Percentiles rank a stretch among this genome's conserved stretches.
These are phyloP conservation scores for Quiscalus mexicanus DNA, from an alignment of 2,113 vertebrate genomes.

Conservation along the genomic window DNA sequence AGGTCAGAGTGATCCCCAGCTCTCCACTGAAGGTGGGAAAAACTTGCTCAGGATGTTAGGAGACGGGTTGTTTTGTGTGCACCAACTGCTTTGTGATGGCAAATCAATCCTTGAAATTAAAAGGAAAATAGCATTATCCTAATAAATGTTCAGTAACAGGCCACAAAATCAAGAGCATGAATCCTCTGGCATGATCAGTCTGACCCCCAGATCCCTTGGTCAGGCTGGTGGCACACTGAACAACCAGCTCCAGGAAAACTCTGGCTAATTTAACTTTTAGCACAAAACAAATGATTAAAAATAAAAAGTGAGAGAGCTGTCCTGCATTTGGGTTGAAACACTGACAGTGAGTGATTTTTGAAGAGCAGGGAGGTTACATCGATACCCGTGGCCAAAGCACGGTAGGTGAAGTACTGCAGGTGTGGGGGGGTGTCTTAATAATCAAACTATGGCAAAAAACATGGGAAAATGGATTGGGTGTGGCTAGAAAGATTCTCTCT, in stretches of 20 bases:
- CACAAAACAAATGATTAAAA: neutral
- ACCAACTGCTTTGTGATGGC: rapidly evolving
- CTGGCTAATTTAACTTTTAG: neutral
- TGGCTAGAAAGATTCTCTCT: neutral
- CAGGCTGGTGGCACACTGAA: neutral
- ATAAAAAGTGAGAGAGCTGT: rapidly evolving
- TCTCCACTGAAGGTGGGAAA: neutral
- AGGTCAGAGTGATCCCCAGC: neutral
- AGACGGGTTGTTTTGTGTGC: neutral
- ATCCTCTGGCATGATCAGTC: neutral
- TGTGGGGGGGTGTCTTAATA: neutral
- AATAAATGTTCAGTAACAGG: neutral
- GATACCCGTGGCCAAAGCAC: neutral
- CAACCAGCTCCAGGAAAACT: neutral
- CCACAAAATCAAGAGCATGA: neutral
- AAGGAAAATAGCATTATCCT: neutral
- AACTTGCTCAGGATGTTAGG: neutral
- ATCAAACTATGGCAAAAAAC: neutral
- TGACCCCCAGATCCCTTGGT: rapidly evolving
- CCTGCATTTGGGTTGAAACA: neutral
- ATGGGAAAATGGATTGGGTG: neutral
- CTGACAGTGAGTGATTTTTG: neutral
- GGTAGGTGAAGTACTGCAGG: neutral
- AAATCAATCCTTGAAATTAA: neutral
- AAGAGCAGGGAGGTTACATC: neutral